These are phyloP conservation scores for Drosophila insularis DNA, from an alignment of 1,140 invertebrate genomes.

Conservation along the genomic window DNA sequence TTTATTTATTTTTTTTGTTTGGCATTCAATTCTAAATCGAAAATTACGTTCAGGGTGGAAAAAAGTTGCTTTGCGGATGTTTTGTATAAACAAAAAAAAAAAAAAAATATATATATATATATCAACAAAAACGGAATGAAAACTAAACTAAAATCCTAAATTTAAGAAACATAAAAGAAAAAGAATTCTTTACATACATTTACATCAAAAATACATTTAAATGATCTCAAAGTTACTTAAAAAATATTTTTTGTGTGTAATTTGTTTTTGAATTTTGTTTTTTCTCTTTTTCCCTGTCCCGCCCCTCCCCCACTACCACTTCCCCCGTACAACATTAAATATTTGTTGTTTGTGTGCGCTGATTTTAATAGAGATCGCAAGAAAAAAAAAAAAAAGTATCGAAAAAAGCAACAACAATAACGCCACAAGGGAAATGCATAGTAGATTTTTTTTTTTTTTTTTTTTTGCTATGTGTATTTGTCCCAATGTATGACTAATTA, in stretches of 20 bases:
- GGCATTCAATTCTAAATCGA: not conserved
- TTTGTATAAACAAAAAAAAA: not conserved
- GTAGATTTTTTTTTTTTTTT: not conserved
- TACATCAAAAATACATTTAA: constrained; percentile 74
- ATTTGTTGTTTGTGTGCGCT: constrained; percentile 20
- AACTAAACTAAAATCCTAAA: not conserved
- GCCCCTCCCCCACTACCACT: not conserved
- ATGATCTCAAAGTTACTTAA: constrained; percentile 81
- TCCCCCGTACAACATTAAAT: not conserved
- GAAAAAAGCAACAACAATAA: constrained; percentile 21
- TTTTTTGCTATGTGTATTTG: constrained; percentile 19
- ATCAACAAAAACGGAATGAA: too few species aligned
- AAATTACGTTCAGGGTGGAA: not conserved
- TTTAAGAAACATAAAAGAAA: not conserved
- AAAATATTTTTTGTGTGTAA: constrained; percentile 75
- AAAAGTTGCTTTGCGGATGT: not conserved
- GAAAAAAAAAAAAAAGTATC: constrained; percentile 20
- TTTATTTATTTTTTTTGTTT: too few species aligned
- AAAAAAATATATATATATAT: too few species aligned
- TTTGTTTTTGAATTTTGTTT: constrained; percentile 46
- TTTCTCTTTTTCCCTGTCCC: constrained; percentile 33
- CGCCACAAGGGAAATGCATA: constrained; percentile 43
- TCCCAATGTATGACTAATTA: constrained; percentile 22
- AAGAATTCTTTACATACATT: constrained; percentile 59
- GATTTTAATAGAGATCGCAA: constrained; percentile 32